Evolutionary conservation across 2,113 vertebrate genomes (phyloP).

Genomic region (Apodemus speciosus): DNA sequence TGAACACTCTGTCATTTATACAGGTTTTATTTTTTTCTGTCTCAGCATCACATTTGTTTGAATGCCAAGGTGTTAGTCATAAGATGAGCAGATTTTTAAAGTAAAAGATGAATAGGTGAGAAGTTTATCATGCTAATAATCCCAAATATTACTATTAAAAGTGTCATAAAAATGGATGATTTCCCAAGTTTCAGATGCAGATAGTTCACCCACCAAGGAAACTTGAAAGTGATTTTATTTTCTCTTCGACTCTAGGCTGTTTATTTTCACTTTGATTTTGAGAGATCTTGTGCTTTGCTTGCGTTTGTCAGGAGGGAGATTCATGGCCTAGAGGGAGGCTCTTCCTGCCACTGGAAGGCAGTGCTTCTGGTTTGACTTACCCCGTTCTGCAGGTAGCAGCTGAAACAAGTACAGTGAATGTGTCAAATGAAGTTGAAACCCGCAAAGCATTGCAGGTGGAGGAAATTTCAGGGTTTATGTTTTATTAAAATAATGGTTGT

Average conservation of each 20-base stretch:
- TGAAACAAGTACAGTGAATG: slow-evolving; percentile 3
- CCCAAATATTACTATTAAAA: slow-evolving; percentile 85
- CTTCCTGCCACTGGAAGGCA: slow-evolving; percentile 8
- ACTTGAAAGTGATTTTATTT: slow-evolving; percentile 76
- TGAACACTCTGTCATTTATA: slow-evolving; percentile 90
- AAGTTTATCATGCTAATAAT: slow-evolving; percentile 83
- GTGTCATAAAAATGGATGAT: slow-evolving; percentile 78
- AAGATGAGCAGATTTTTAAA: slow-evolving; percentile 84
- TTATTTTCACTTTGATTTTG: slow-evolving; percentile 74
- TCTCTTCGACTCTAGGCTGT: slow-evolving; percentile 59
- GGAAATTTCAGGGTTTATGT: slow-evolving; percentile 52
- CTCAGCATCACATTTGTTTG: slow-evolving; percentile 87
- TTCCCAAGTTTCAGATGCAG: slow-evolving; percentile 80
- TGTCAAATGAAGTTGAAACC: slow-evolving; percentile 51
- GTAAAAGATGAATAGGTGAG: slow-evolving; percentile 87
- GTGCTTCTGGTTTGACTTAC: not conserved
- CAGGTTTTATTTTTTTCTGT: slow-evolving; percentile 89
- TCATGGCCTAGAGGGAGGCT: slow-evolving; percentile 30
- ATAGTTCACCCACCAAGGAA: slow-evolving; percentile 76
- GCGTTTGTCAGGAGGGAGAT: slow-evolving; percentile 56
- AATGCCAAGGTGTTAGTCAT: slow-evolving; percentile 90
- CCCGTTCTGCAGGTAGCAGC: slow-evolving; percentile 47
- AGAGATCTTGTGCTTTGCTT: slow-evolving; percentile 59
- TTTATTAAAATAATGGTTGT: slow-evolving; percentile 64
- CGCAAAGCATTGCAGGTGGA: slow-evolving; percentile 57